Conservation (phyloP, 2,113 vertebrate genomes). For the Mormyrus lacerda region DNA sequence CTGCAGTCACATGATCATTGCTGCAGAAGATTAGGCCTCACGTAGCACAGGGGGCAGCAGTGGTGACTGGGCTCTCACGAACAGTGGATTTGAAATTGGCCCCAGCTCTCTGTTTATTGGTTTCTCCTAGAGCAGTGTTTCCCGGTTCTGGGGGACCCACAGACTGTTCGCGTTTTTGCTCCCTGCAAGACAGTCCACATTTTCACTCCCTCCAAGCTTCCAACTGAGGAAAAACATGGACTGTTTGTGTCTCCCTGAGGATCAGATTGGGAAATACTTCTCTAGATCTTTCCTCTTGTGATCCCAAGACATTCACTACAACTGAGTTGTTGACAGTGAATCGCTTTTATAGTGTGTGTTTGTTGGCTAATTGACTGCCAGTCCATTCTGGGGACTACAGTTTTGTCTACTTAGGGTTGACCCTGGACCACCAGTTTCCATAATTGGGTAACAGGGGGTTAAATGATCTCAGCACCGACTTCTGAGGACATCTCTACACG, state of each 20-base stretch:
- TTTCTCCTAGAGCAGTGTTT: neutral
- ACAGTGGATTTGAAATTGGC: neutral
- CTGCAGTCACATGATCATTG: neutral
- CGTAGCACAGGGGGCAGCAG: neutral
- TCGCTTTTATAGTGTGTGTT: neutral
- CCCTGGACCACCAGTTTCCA: neutral
- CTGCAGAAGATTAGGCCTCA: neutral
- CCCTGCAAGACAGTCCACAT: neutral
- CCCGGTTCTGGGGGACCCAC: neutral
- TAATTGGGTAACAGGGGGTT: neutral
- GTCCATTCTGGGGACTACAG: neutral
- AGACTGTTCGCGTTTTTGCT: neutral
- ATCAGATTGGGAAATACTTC: neutral
- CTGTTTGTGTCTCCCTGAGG: neutral
- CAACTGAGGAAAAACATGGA: neutral
- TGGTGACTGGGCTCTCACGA: neutral
- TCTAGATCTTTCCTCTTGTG: neutral
- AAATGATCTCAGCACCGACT: neutral
- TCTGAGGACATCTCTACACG: neutral
- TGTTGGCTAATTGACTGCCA: neutral
- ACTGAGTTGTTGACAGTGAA: neutral
- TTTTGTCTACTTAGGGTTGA: neutral
- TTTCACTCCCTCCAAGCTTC: neutral
- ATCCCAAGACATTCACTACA: neutral
- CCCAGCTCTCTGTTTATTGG: neutral